Base-by-base conservation (phyloP, 2,888 invertebrate species). In the Lepidocyrtinus sp. region DNA sequence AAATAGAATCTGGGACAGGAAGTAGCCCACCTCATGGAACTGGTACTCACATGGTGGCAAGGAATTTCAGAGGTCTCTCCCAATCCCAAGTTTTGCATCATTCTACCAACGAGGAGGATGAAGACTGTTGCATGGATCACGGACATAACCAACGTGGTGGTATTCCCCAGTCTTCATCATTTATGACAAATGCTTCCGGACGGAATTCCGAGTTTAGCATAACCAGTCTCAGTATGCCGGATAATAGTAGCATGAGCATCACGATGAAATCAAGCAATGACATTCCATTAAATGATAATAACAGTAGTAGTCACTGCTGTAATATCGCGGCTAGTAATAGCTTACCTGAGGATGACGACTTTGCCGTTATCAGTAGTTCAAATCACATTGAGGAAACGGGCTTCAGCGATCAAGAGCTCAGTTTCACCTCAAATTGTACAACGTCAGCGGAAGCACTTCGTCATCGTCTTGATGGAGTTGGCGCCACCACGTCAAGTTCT, bases 141-240 rank as follows among this genome's bases (percentile, higher is more conserved):
- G 36, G 50, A 2, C 27, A 55, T 65, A 69, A 65, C 59, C 75
- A 70, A 55, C 75, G 63, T 21, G 27, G 64, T n/a, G 64, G 64
- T 22, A 63, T 77, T 22, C 76, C 76, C 1, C 76, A 77, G 25
- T 77, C 76, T 0, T 36, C 76, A 0, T 77, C 76, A 15, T 71
- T 77, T 27, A 69, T 65, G 2, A 77, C 76, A 1, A 64, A 64
- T 25, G 36, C 76, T 1, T 77, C 76, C 9, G 76, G 76, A 15
- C 19, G 71, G n/a, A 77, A 77, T 59, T 77, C 76, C 36, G 76
- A 77, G 19, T 77, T 77, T 59, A 77, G 76, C 70, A 77, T 77
- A 59, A 77, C 76, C 0, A 77, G 76, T 61, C 76, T 77, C 50
- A 77, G 76, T n/a, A 77, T 77, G 70, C 76, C 76, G 21, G 76